These are phyloP conservation scores for Styela clava DNA, from an alignment of 23 tunicate species.

Conservation along the genomic window DNA sequence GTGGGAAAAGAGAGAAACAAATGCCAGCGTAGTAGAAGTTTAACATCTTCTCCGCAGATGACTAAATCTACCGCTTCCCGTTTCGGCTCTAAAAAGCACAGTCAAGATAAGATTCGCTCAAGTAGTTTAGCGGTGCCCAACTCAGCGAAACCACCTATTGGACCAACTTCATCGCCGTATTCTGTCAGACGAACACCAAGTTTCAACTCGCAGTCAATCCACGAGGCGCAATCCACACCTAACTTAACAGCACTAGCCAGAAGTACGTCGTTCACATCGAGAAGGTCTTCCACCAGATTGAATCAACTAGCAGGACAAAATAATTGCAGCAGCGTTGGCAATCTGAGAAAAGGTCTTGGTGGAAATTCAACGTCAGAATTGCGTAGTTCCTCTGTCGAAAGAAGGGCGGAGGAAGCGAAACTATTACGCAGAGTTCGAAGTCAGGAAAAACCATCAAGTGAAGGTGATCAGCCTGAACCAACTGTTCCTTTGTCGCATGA, in stretches of 20 bases:
- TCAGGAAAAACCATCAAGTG: not conserved
- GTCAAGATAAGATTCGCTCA: not conserved
- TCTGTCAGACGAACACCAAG: not conserved
- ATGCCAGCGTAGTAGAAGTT: slow-evolving; percentile 62
- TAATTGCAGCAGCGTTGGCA: slow-evolving; percentile 6
- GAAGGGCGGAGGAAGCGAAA: not conserved
- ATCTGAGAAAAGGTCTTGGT: not conserved
- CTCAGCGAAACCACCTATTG: slow-evolving; percentile 51
- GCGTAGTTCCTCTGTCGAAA: not conserved
- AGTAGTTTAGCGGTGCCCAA: slow-evolving; percentile 31
- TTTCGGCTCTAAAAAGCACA: not conserved
- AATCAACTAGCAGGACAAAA: not conserved
- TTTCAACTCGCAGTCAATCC: not conserved
- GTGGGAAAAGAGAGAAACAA: slow-evolving; percentile 21
- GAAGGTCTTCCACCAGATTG: not conserved
- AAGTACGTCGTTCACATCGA: not conserved
- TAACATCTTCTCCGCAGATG: slow-evolving; percentile 65
- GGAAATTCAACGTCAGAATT: not conserved
- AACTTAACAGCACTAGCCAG: slow-evolving; percentile 3
- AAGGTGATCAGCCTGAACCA: not conserved
- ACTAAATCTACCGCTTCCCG: slow-evolving; percentile 34
- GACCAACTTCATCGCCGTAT: slow-evolving; percentile 16
- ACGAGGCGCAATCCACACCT: slow-evolving; percentile 26
- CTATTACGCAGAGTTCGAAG: not conserved
- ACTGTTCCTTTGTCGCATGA: not conserved